phyloP scores from a whole-genome alignment of 2,888 invertebrate species.

The Pyrgus malvae region DNA sequence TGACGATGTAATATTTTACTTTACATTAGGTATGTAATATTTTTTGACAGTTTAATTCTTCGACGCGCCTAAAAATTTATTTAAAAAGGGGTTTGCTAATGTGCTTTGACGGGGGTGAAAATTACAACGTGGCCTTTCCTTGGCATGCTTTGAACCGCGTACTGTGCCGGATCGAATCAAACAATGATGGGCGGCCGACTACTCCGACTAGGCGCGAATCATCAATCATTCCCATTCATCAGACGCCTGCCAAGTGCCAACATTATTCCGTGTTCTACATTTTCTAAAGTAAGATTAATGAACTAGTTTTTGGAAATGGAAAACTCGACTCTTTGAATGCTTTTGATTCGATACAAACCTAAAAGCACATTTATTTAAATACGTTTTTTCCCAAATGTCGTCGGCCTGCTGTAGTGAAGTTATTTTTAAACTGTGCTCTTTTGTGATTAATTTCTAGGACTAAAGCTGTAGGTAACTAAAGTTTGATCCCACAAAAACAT shows the following conservation, averaged over 20 bases:
- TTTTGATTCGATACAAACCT: neutral
- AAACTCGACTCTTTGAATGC: conserved; percentile 14
- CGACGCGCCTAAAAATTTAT: too few species aligned
- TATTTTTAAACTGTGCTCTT: too few species aligned
- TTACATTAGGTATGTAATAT: too few species aligned
- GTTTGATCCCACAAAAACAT: too few species aligned
- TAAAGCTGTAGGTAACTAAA: too few species aligned
- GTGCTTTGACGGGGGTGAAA: too few species aligned
- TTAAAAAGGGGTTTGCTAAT: too few species aligned
- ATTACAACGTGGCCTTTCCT: conserved; percentile 11
- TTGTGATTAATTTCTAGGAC: too few species aligned
- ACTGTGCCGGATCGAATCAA: conserved; percentile 31
- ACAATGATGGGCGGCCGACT: conserved; percentile 38
- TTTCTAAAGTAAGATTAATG: conserved; percentile 43
- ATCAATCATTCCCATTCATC: conserved; percentile 52
- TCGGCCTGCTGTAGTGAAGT: too few species aligned
- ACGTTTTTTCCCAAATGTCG: neutral
- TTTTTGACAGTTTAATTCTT: too few species aligned
- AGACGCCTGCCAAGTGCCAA: conserved; percentile 30
- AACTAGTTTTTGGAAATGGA: conserved; percentile 31
- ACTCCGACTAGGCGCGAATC: conserved; percentile 28
- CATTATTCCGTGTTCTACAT: conserved; percentile 40
- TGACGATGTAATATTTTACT: too few species aligned
- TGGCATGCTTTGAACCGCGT: neutral
- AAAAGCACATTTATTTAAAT: neutral